Evolutionary conservation across 2,888 invertebrate genomes (phyloP), one percentile per base, ranked within the genome.

Genomic region (Acronicta psi): DNA sequence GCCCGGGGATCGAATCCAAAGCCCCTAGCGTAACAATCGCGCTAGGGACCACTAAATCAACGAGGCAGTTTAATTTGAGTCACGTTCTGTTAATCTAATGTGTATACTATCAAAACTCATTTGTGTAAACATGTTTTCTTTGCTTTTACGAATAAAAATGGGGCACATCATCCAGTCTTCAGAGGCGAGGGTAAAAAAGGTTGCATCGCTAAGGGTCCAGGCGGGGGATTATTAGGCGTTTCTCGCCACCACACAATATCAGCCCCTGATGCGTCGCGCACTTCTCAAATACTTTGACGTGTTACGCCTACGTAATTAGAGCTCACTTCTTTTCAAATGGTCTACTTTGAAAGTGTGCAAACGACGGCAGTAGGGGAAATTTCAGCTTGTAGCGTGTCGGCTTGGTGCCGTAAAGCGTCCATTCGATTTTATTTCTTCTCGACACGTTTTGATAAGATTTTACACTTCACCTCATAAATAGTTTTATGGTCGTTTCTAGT

Each of bases 261-360:
- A 69, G 50, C 59, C 61, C 59, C 55, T 64, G 71, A 67, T 65
- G 65, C 47, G 55, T 45, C 59, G 55, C 59, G 34, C 46, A 63
- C 56, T 66, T 52, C 59, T 73, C 59, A 58, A 73, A 75, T 64
- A 66, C 65, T 62, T 69, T 72, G 62, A 69, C 69, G 65, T 52
- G 61, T 63, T 57, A 67, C 67, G 59, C 67, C 66, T 68, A 51
- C 72, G 70, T 73, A 73, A 71, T 77, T 75, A 77, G 75, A 63
- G 54, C 52, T 63, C 59, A 40, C 72, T 76, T 75, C 75, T 74
- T 71, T 67, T 60, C 53, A 73, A 67, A 73, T 36, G 54, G 54
- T 60, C 53, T 31, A 38, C 63, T 65, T 70, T 50, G 23, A 59
- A 62, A 66, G 49, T 51, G 52, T 25, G 65, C 41, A 64, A 59